Percentiles rank a stretch among this genome's conserved stretches.
These are phyloP conservation scores for Agelaius phoeniceus DNA, from an alignment of 2,113 vertebrate species.

Conservation along the genomic window DNA sequence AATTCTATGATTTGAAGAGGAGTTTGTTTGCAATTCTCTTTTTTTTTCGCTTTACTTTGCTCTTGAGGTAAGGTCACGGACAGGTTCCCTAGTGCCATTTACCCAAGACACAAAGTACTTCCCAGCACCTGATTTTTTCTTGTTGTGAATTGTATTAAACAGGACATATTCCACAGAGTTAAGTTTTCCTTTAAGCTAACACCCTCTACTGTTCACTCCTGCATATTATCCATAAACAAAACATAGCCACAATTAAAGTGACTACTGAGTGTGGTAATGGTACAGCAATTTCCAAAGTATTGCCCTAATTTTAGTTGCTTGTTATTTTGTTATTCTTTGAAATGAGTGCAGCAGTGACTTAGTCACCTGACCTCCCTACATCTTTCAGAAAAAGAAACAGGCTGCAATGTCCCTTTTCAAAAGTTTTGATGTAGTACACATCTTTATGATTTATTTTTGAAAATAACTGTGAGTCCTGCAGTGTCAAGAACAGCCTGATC, in stretches of 20 bases:
- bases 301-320: background rate
- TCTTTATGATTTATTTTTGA: background rate
- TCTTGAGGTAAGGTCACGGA: background rate
- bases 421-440: background rate
- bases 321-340: background rate
- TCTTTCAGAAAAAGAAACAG: background rate
- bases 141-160: background rate
- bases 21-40: background rate
- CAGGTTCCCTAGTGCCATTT: background rate
- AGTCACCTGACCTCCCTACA: background rate
- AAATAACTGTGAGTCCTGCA: background rate
- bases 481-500: background rate
- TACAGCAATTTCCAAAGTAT: background rate
- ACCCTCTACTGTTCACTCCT: constrained; percentile 54
- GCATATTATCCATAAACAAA: background rate
- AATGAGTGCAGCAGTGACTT: background rate
- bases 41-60: background rate
- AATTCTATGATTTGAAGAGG: background rate
- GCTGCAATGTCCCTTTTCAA: background rate
- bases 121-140: background rate
- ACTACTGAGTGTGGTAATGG: background rate
- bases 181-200: constrained; percentile 45
- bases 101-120: background rate
- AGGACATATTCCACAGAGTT: background rate
- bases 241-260: rapidly evolving